A percentile compares a stretch with the other conserved stretches of the same genome.
These are phyloP conservation scores for Nemopilema nomurai DNA, from an alignment of 30 jellyfish, hydroid and myxozoan genomes.

Conservation along the genomic window DNA sequence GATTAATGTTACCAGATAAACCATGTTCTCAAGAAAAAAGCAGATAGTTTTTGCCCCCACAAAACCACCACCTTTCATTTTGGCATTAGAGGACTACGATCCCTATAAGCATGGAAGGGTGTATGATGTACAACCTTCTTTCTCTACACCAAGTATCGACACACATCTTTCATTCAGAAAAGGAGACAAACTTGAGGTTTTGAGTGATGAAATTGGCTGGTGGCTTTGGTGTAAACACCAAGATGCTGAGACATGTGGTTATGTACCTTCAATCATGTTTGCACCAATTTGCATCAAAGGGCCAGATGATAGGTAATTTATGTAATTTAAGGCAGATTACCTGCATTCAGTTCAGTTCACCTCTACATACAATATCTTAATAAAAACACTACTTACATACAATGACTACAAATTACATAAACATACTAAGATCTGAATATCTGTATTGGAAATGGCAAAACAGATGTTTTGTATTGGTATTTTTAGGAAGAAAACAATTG, in stretches of 20 bases:
- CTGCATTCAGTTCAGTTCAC: too few relatives aligned
- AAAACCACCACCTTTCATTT: constrained; percentile 35
- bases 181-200: constrained; percentile 41
- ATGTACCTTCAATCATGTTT: constrained; percentile 29
- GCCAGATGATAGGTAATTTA: constrained; percentile 17
- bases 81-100: constrained; percentile 48
- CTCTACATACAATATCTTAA: too few relatives aligned
- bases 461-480: too few relatives aligned
- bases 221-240: constrained; percentile 49
- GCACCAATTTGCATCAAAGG: constrained; percentile 47
- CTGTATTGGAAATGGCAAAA: too few relatives aligned
- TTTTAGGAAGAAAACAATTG: too few relatives aligned
- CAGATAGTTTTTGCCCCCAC: neutral
- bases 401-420: too few relatives aligned
- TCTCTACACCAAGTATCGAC: constrained; percentile 22
- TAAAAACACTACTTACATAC: too few relatives aligned
- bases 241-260: constrained; percentile 20
- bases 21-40: constrained; percentile 3
- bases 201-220: constrained; percentile 56
- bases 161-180: constrained; percentile 29
- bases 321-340: too few relatives aligned
- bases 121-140: constrained; percentile 22
- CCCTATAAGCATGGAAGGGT: constrained; percentile 10
- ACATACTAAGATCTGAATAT: too few relatives aligned
- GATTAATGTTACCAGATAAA: neutral